Base-by-base conservation (phyloP, 2,113 vertebrate species). In the Hepsetus odoe region DNA sequence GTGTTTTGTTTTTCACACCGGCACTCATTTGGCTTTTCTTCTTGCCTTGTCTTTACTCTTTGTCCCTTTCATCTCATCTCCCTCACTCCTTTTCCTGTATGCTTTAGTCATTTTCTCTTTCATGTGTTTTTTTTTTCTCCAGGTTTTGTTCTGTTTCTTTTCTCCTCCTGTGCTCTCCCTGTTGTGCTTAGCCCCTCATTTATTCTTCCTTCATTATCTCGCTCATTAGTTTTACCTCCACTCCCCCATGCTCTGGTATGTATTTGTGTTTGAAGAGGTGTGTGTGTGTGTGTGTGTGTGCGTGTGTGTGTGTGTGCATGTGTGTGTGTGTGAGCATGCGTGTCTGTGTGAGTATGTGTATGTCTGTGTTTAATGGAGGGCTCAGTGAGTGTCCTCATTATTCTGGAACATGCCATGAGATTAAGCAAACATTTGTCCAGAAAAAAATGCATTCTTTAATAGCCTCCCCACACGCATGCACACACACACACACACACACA, bases 381-480 rank as follows among this genome's bases (percentile, higher is more conserved):
- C 83, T 85, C 84, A 73, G 74, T 82, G 83, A 90, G 85, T 72
- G 84, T 86, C 84, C 88, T 91, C 89, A 91, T 92, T 91, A 91
- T 90, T 89, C 88, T 84, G 86, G 86, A 88, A 87, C 88, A 88
- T 89, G 85, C 83, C 87, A 88, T 87, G 86, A 85, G 83, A 90
- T 92, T 91, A 89, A 85, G 80, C 87, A 82, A 65, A 74, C 56
- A 64, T 75, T 69, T 20, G 3, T 38, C 64, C 73, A 75, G 71
- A 75, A 79, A 74, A 70, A 46, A 74, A 71, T 46, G 56, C 64
- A 35, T 74, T 68, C 55, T 73, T 38, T 30, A 7, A 32, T 55
- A 64, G 58, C 35, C 35, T 49, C 56, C 56, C 74, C 35, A 35
- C n/a, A 72, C 74, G 51, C 72, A 42, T 28, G 56, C 18, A 66